Percentiles rank a stretch among this genome's conserved stretches.
phyloP scores from a whole-genome alignment of 2,113 vertebrate species.

The Narcine bancroftii region DNA sequence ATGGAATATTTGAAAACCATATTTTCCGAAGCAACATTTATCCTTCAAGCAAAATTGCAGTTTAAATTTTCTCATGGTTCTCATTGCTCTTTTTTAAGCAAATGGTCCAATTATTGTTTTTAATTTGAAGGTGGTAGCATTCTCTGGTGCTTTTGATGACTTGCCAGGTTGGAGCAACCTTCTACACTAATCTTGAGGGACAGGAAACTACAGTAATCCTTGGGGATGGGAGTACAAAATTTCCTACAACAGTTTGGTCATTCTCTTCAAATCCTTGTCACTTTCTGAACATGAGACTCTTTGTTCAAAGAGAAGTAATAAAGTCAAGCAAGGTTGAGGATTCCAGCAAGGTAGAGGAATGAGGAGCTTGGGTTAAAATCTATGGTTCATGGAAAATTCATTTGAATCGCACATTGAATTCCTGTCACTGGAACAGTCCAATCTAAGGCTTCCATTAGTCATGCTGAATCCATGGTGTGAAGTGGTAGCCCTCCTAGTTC shows the following conservation, averaged over 20 bases:
- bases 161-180: not conserved
- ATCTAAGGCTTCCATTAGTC: not conserved
- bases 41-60: not conserved
- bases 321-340: not conserved
- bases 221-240: not conserved
- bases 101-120: too few relatives aligned
- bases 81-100: not conserved
- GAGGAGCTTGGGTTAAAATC: too few relatives aligned
- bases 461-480: not conserved
- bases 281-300: not conserved
- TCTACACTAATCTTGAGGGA: not conserved
- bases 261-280: not conserved
- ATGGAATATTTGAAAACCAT: too few relatives aligned
- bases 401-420: not conserved
- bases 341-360: too few relatives aligned
- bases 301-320: not conserved
- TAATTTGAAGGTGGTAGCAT: too few relatives aligned
- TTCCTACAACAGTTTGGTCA: too few relatives aligned
- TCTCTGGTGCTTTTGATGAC: not conserved
- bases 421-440: not conserved
- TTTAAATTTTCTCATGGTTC: not conserved
- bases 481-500: too few relatives aligned
- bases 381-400: too few relatives aligned
- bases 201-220: not conserved
- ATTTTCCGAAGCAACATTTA: not conserved